Percentiles rank a stretch among this genome's conserved stretches.
phyloP scores from a whole-genome alignment of 2,888 invertebrate species.

The Eupithecia vulgata region DNA sequence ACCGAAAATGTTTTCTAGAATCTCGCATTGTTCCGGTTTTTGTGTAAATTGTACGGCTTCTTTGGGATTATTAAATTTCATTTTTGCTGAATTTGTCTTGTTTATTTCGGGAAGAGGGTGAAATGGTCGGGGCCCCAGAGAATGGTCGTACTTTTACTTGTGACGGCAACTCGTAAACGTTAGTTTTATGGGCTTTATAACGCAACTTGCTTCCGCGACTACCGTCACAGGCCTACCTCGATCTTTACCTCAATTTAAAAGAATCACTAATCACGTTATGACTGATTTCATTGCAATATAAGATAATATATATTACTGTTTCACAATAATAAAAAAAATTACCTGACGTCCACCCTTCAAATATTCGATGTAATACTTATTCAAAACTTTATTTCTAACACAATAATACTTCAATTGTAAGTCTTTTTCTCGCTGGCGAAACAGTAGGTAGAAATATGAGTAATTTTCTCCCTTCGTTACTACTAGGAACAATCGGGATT shows the following conservation, averaged over 20 bases:
- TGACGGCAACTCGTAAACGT: neutral
- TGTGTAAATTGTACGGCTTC: slow-evolving; percentile 36
- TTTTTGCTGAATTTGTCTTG: slow-evolving; percentile 25
- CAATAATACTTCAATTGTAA: too few relatives aligned
- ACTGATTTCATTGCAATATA: too few relatives aligned
- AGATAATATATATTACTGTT: too few relatives aligned
- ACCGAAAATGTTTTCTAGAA: slow-evolving; percentile 51
- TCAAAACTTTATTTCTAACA: too few relatives aligned
- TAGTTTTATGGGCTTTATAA: neutral
- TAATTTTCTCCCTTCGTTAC: too few relatives aligned
- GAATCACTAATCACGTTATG: too few relatives aligned
- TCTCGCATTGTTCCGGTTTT: slow-evolving; percentile 52
- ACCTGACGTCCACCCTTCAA: too few relatives aligned
- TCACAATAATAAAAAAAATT: too few relatives aligned
- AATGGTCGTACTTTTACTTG: neutral
- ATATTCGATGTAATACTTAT: too few relatives aligned
- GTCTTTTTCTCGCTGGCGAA: too few relatives aligned
- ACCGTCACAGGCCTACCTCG: neutral
- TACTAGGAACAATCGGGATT: too few relatives aligned
- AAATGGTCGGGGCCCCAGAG: neutral
- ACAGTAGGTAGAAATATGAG: too few relatives aligned
- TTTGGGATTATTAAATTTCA: slow-evolving; percentile 36
- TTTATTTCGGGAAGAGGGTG: slow-evolving; percentile 26
- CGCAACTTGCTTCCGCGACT: neutral
- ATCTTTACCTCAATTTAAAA: neutral